These are phyloP conservation scores for Pipistrellus pygmaeus DNA, from an alignment of 2,797 vertebrate genomes.

Conservation along the genomic window DNA sequence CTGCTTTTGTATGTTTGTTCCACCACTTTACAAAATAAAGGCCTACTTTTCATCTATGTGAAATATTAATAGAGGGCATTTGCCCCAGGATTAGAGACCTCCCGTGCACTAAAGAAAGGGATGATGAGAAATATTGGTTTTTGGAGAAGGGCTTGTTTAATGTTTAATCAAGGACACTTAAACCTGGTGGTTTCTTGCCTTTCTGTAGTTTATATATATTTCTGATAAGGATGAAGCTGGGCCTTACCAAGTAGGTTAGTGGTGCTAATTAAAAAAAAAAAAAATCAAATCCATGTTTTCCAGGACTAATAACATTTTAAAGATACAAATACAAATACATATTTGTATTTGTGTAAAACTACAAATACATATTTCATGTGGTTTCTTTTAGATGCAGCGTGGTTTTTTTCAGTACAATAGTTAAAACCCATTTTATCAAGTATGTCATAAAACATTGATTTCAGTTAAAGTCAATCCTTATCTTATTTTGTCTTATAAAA, in stretches of 20 bases:
- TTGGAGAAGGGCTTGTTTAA: background rate
- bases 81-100: background rate
- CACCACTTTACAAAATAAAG: conserved; percentile 4
- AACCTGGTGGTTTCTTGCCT: background rate
- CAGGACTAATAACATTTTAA: conserved; percentile 43
- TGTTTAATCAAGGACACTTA: background rate
- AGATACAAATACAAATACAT: conserved; percentile 16
- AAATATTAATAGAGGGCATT: conserved; percentile 7
- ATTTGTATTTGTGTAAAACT: background rate
- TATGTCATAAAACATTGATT: conserved; percentile 60
- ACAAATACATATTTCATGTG: conserved; percentile 49
- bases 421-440: conserved; percentile 68
- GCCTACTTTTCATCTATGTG: background rate
- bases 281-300: background rate
- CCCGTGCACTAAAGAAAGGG: background rate
- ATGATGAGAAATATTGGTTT: conserved; percentile 44
- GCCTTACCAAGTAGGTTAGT: background rate
- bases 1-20: background rate
- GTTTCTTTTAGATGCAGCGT: conserved; percentile 38
- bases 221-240: background rate
- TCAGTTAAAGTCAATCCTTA: conserved; percentile 1
- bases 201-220: background rate
- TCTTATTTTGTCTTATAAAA: conserved; percentile 66
- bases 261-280: background rate
- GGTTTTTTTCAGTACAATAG: conserved; percentile 61